Conservation (phyloP, 1,140 invertebrate genomes). For the Habropoda laboriosa region DNA sequence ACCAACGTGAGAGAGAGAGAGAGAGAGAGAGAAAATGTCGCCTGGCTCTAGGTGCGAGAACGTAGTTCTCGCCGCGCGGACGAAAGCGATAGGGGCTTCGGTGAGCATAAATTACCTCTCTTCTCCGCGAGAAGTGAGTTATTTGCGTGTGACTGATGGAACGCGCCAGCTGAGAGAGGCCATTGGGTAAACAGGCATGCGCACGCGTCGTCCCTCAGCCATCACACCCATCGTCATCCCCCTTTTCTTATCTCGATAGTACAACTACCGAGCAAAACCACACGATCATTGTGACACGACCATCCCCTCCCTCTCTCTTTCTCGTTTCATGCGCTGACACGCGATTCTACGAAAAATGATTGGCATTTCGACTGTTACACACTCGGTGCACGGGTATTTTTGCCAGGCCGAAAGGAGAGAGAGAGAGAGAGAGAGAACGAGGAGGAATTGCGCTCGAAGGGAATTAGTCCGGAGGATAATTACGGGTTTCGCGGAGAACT, state of each 20-base stretch:
- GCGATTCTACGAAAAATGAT: constrained; percentile 22
- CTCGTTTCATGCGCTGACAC: background rate
- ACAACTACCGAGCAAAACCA: background rate
- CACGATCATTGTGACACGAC: constrained; percentile 45
- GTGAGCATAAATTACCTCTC: constrained; percentile 78
- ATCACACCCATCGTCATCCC: background rate
- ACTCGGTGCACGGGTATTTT: background rate
- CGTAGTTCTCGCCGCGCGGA: constrained; percentile 34
- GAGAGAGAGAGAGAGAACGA: no score
- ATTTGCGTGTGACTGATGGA: constrained; percentile 82
- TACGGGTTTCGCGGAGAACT: constrained; percentile 32
- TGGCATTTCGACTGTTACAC: constrained; percentile 2
- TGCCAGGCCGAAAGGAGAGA: no score
- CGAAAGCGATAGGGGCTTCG: constrained; percentile 55
- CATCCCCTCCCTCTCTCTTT: no score
- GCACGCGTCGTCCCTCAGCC: constrained; percentile 22
- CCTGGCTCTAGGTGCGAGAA: constrained; percentile 17
- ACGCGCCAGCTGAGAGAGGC: constrained; percentile 80
- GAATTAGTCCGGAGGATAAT: no score
- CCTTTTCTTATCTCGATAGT: constrained; percentile 28
- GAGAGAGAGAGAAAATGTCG: background rate
- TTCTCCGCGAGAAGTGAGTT: constrained; percentile 78
- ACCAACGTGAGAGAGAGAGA: no score
- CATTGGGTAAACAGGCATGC: constrained; percentile 72
- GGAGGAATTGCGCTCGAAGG: no score